Evolutionary conservation across 2,113 vertebrate genomes (phyloP).

Genomic region (Catharus bicknelli): DNA sequence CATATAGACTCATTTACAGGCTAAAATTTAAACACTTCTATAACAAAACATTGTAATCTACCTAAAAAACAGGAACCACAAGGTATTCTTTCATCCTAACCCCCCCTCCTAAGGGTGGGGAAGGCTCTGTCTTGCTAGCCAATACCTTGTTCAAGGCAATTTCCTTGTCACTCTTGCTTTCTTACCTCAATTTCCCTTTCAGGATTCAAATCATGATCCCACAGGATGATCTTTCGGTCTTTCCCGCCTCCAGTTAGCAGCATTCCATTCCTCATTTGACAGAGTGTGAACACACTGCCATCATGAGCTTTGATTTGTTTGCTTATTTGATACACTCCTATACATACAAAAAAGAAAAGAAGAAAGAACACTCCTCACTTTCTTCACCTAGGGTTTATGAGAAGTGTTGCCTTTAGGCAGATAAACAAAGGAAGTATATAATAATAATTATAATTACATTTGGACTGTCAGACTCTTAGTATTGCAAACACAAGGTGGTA

Average conservation of each 20-base stretch:
- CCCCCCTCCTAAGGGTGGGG: too few relatives aligned
- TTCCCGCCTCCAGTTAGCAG: conserved; percentile 94
- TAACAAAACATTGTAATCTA: neutral
- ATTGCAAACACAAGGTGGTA: conserved; percentile 59
- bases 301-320: conserved; percentile 94
- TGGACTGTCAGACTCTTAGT: neutral
- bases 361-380: neutral
- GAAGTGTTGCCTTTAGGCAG: neutral
- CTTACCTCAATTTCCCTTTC: conserved; percentile 95
- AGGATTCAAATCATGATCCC: conserved; percentile 91
- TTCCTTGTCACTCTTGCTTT: neutral
- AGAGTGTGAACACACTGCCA: conserved; percentile 95
- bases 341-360: neutral
- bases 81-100: neutral
- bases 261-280: conserved; percentile 92
- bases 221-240: conserved; percentile 91
- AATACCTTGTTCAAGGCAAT: neutral
- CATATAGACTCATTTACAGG: neutral
- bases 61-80: neutral
- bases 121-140: neutral
- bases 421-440: neutral
- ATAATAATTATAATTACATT: neutral
- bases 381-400: neutral
- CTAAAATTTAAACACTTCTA: neutral
- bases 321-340: conserved; percentile 90